phyloP scores from a whole-genome alignment of 2,888 invertebrate species.

The Tolmerus cingulatus region DNA sequence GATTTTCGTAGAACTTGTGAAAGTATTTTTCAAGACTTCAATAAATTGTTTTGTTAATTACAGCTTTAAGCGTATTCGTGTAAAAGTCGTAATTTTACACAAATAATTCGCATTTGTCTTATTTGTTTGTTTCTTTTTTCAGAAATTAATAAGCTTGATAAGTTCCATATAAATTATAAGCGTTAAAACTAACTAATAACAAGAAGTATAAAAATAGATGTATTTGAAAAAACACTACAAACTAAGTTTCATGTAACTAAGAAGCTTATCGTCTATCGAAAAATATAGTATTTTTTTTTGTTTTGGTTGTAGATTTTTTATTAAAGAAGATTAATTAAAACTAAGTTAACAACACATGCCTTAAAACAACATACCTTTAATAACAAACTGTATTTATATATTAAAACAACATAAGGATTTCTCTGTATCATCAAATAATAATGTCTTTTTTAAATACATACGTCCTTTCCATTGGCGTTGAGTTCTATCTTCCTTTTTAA shows the following conservation, averaged over 20 bases:
- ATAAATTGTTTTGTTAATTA: neutral
- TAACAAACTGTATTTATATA: conserved; percentile 40
- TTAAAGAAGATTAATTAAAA: conserved; percentile 32
- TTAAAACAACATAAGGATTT: conserved; percentile 41
- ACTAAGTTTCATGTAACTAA: conserved; percentile 21
- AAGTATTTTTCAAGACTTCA: neutral
- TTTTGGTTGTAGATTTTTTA: neutral
- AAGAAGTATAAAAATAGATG: conserved; percentile 37
- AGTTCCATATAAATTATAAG: neutral
- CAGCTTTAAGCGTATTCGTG: neutral
- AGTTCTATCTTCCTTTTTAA: neutral
- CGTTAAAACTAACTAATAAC: conserved; percentile 24
- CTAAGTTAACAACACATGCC: conserved; percentile 49
- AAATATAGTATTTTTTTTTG: conserved; percentile 2
- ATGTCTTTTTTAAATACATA: conserved; percentile 14
- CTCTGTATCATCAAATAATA: conserved; percentile 34
- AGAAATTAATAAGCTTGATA: neutral
- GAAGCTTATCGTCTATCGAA: conserved; percentile 20
- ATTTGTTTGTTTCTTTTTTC: neutral
- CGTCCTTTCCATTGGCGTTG: neutral
- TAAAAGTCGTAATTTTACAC: conserved; percentile 14
- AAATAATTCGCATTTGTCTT: neutral
- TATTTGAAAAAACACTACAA: conserved; percentile 24
- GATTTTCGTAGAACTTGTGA: neutral
- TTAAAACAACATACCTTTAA: conserved; percentile 50